Evolutionary conservation across 2,113 vertebrate genomes (phyloP).

Genomic region (Bubo blakistoni): DNA sequence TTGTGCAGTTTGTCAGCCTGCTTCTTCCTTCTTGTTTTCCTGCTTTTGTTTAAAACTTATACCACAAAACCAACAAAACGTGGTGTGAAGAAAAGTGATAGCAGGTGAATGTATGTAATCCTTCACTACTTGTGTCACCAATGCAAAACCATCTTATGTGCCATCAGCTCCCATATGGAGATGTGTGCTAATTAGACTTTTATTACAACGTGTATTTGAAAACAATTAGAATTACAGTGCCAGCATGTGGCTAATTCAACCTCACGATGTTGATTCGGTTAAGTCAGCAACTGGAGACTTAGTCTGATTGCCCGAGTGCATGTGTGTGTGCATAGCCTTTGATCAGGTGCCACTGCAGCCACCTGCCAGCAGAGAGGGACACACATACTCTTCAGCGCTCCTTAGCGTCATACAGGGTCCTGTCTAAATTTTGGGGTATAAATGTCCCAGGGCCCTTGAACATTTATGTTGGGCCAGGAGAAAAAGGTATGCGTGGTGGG

Average conservation of each 20-base stretch:
- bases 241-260: slow-evolving; percentile 60
- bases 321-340: not conserved
- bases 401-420: not conserved
- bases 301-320: not conserved
- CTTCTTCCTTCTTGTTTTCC: slow-evolving; percentile 20
- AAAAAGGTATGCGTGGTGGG: not conserved
- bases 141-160: not conserved
- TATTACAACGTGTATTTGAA: slow-evolving; percentile 60
- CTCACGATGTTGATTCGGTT: not conserved
- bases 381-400: not conserved
- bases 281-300: not conserved
- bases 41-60: slow-evolving; percentile 51
- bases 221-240: slow-evolving; percentile 64
- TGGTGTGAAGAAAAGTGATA: not conserved
- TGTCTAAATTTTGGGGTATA: not conserved
- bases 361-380: not conserved
- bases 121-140: slow-evolving; percentile 7
- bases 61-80: slow-evolving; percentile 6
- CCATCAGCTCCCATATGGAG: slow-evolving; percentile 54
- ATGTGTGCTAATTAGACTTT: slow-evolving; percentile 45
- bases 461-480: not conserved
- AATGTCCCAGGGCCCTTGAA: not conserved
- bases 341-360: not conserved
- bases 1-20: slow-evolving; percentile 48
- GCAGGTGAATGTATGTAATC: not conserved